Conservation (phyloP, 2,113 vertebrate species). For the Setophaga coronata region DNA sequence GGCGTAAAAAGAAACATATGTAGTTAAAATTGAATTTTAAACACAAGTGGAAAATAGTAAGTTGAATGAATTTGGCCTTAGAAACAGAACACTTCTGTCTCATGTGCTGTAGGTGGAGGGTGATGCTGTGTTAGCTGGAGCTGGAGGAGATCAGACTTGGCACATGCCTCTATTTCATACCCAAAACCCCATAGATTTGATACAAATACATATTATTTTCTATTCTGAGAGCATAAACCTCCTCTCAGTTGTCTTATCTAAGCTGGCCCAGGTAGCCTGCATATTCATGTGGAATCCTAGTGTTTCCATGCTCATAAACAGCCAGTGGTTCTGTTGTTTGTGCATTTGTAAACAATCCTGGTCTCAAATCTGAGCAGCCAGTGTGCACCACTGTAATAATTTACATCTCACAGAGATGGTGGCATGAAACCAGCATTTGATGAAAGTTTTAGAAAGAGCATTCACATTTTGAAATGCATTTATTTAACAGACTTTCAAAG, state of each 20-base stretch:
- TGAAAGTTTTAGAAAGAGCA: background rate
- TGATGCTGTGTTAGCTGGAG: background rate
- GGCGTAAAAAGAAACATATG: background rate
- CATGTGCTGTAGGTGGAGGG: background rate
- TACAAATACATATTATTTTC: background rate
- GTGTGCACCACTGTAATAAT: background rate
- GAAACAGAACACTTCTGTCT: background rate
- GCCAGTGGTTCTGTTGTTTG: background rate
- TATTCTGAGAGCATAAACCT: background rate
- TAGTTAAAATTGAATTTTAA: background rate
- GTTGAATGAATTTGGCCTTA: background rate
- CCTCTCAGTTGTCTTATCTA: background rate
- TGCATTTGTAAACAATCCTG: background rate
- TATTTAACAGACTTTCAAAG: conserved; percentile 25
- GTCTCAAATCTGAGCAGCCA: background rate
- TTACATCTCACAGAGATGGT: background rate
- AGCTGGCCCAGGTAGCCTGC: background rate
- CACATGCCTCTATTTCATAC: background rate
- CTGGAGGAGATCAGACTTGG: background rate
- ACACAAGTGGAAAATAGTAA: background rate
- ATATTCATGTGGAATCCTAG: background rate
- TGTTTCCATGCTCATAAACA: background rate
- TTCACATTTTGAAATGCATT: background rate
- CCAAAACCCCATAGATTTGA: background rate
- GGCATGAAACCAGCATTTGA: background rate